A percentile compares a stretch with the other conserved stretches of the same genome.
These are phyloP conservation scores for Diarsia dahlii DNA, from an alignment of 2,888 invertebrate species.

Conservation along the genomic window DNA sequence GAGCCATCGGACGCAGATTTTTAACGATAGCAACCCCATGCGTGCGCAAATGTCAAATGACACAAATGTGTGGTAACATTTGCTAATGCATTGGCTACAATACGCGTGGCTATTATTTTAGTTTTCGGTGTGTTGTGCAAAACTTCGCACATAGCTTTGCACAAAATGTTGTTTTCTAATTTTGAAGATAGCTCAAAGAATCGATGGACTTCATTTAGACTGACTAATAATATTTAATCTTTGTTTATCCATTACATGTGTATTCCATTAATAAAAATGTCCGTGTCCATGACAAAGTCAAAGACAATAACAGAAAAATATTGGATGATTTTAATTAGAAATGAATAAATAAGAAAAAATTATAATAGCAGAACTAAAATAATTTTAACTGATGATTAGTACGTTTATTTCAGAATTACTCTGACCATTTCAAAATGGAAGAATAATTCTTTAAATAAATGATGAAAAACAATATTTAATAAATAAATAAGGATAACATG, in stretches of 20 bases:
- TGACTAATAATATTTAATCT: conserved; percentile 59
- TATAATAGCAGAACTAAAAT: background rate
- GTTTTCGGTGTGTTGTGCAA: conserved; percentile 45
- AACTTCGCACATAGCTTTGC: conserved; percentile 62
- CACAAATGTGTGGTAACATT: conserved; percentile 13
- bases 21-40: conserved; percentile 22
- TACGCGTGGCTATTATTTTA: background rate
- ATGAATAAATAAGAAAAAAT: background rate
- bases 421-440: background rate
- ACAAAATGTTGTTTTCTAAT: conserved; percentile 40
- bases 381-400: background rate
- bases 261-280: conserved; percentile 7
- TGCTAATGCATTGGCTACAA: conserved; percentile 23
- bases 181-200: conserved; percentile 67
- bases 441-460: background rate
- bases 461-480: conserved; percentile 5
- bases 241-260: conserved; percentile 3
- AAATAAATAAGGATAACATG: conserved; percentile 19
- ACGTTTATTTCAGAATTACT: background rate
- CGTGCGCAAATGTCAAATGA: conserved; percentile 27
- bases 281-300: background rate
- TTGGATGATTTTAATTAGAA: background rate
- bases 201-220: conserved; percentile 56
- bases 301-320: conserved; percentile 4
- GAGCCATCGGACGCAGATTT: conserved; percentile 65